Evolutionary conservation across 2,797 vertebrate genomes (phyloP).

Genomic region (Typhlichthys subterraneus): DNA sequence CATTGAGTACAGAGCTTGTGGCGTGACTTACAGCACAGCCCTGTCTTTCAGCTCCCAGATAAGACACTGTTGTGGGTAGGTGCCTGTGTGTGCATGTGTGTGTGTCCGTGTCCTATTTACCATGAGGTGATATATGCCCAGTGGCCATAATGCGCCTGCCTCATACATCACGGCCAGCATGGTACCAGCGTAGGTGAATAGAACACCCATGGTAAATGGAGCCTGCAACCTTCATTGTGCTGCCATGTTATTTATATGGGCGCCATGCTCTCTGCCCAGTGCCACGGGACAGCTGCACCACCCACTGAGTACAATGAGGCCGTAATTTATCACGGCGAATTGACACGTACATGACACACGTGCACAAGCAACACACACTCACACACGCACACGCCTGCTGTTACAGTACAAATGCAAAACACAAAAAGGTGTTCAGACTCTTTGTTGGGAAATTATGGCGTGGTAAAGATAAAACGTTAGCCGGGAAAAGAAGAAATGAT

Average conservation of each 20-base stretch:
- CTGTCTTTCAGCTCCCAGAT: conserved; percentile 41
- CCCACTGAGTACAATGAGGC: conserved; percentile 24
- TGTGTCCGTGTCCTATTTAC: conserved; percentile 37
- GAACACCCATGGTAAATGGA: conserved; percentile 15
- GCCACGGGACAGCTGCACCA: conserved; percentile 26
- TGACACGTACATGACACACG: conserved; percentile 11
- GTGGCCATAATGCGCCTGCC: conserved; percentile 54
- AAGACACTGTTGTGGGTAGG: conserved; percentile 10
- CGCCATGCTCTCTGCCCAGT: conserved; percentile 13
- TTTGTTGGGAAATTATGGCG: background rate
- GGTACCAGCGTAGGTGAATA: conserved; percentile 17
- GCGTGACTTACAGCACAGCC: conserved; percentile 3
- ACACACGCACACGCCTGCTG: background rate
- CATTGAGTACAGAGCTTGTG: too few relatives aligned
- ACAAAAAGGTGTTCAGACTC: background rate
- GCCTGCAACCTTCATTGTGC: conserved; percentile 48
- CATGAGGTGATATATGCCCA: conserved; percentile 60
- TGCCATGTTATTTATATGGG: conserved; percentile 22
- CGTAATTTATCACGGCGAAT: conserved; percentile 8
- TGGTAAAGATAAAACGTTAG: background rate
- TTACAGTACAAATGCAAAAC: background rate
- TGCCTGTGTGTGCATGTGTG: conserved; percentile 15
- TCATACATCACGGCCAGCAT: conserved; percentile 53
- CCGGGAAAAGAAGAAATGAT: background rate
- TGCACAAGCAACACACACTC: background rate